Conservation (phyloP, 2,888 invertebrate genomes). For the Smittia sp. region DNA sequence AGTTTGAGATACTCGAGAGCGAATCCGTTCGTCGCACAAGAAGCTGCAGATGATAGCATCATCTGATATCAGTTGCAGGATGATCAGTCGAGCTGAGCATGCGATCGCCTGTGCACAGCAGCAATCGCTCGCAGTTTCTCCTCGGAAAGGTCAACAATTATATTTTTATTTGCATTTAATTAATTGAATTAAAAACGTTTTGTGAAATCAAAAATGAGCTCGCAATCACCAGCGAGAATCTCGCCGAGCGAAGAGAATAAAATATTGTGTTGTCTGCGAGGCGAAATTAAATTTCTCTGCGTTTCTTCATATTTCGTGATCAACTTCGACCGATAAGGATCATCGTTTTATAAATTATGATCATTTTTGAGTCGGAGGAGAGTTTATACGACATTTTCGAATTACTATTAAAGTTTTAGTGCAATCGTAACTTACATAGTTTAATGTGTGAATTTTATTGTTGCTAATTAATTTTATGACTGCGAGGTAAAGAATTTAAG, state of each 20-base stretch:
- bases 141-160: not conserved
- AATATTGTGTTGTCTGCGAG: slow-evolving; percentile 22
- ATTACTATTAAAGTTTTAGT: slow-evolving; percentile 4
- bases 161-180: slow-evolving; percentile 36
- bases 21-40: slow-evolving; percentile 34
- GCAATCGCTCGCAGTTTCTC: not conserved
- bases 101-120: not conserved
- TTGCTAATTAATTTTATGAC: slow-evolving; percentile 32
- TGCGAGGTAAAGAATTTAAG: not conserved
- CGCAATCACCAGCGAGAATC: slow-evolving; percentile 15
- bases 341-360: slow-evolving; percentile 35
- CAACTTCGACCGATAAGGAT: slow-evolving; percentile 29
- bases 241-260: slow-evolving; percentile 1
- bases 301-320: slow-evolving; percentile 34
- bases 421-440: slow-evolving; percentile 17
- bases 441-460: slow-evolving; percentile 39
- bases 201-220: slow-evolving; percentile 20
- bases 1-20: not conserved
- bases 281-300: slow-evolving; percentile 3
- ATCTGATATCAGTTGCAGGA: not conserved
- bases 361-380: not conserved
- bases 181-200: slow-evolving; percentile 32
- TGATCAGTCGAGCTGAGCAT: not conserved
- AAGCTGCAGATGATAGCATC: not conserved
- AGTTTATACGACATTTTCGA: not conserved